These are phyloP conservation scores for Conus canariensis DNA, from an alignment of 2,888 invertebrate genomes.

Conservation along the genomic window DNA sequence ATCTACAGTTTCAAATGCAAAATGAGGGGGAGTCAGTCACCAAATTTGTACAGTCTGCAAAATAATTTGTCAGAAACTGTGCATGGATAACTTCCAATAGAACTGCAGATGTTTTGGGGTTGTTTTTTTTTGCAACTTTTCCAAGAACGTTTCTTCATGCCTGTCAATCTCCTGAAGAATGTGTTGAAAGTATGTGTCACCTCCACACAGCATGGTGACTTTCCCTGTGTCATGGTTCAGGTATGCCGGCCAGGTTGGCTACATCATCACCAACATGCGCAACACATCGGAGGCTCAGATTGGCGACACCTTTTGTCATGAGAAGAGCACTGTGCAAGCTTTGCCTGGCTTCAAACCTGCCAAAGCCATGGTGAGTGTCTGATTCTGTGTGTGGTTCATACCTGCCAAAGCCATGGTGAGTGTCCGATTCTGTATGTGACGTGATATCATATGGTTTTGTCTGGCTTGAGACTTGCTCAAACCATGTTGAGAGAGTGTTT, in stretches of 20 bases:
- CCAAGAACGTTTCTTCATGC: too few species aligned
- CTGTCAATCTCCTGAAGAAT: too few species aligned
- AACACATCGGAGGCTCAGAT: conserved; percentile 86
- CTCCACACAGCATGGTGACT: too few species aligned
- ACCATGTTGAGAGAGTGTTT: conserved; percentile 83
- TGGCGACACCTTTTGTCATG: conserved; percentile 87
- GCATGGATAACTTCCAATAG: too few species aligned
- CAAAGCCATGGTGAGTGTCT: conserved; percentile 85
- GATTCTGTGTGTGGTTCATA: conserved; percentile 80
- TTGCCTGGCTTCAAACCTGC: conserved; percentile 85
- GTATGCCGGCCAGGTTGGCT: conserved; percentile 94
- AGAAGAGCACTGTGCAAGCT: conserved; percentile 80
- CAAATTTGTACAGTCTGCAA: too few species aligned
- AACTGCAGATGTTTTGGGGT: too few species aligned
- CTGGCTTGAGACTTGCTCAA: conserved; percentile 83
- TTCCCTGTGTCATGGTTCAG: conserved; percentile 61
- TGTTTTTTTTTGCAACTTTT: too few species aligned
- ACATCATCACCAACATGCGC: conserved; percentile 90
- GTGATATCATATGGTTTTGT: background rate
- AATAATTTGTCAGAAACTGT: too few species aligned
- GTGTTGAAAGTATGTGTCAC: too few species aligned
- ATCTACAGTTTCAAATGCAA: too few species aligned
- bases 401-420: conserved; percentile 87
- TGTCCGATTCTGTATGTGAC: background rate
- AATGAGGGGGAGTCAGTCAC: too few species aligned